Base-by-base conservation (phyloP, 2,888 invertebrate genomes). In the Hipparchia semele region DNA sequence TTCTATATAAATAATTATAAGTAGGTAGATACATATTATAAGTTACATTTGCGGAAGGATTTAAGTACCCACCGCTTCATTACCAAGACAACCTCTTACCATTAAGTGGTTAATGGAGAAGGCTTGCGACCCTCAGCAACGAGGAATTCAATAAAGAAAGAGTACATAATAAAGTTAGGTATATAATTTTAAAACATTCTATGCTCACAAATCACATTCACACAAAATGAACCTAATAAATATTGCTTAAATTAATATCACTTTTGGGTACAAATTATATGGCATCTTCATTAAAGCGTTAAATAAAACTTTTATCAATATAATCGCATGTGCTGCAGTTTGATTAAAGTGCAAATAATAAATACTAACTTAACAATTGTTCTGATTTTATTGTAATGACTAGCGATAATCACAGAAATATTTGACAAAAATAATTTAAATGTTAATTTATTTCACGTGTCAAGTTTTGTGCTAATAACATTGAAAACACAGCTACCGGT, bases 221-320 rank as follows among this genome's bases (percentile, higher is more conserved):
- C 85, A 88, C 88, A 90, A 87, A 88, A 90, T 88, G 89, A 91
- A 91, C 87, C 87, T 89, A 90, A 84, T 83, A 82, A 80, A 84
- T 87, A 87, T 60, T 83, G 87, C 92, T 91, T 92, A 92, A 91
- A 89, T 90, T 93, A 93, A 91, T 93, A 94, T 94, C 93, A 93
- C 93, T 91, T 92, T 89, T 87, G 86, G 83, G 87, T 90, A 89
- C 82, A 85, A 86, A 84, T 79, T 79, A 77, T 80, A 71, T 75
- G 71, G 65, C 68, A 39, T 71, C 62, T 77, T 68, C 23, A 53
- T 61, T n/a, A 51, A 33, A 54, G n/a, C 51, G 53, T 61, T 51
- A 60, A 49, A n/a, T 39, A 51, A 69, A 61, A 53, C 23, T 58
- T 68, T 68, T 49, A 61, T 69, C 10, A 58, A 23, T 33, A 60